Base-by-base conservation (phyloP, 2,888 invertebrate species). In the Halictus ligatus region DNA sequence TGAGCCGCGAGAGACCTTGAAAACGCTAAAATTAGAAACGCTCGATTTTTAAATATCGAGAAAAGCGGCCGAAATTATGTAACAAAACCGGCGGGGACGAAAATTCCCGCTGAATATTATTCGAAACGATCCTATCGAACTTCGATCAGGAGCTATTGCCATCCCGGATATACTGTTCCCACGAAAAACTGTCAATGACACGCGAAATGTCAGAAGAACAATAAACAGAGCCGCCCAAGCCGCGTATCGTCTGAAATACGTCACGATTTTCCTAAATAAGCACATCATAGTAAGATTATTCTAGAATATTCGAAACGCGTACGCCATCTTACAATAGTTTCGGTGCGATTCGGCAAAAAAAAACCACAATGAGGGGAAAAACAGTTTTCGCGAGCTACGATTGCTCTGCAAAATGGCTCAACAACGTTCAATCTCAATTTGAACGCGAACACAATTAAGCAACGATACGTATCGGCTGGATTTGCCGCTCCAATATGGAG, bases 151-250 rank as follows among this genome's bases (percentile, higher is more conserved):
- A 8, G 43, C 72, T 25, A 72, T 46, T 72, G 43, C 8, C 58
- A 35, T 64, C n/a, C n/a, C 25, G 40, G 46, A 18, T n/a, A 48
- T 46, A n/a, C 43, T n/a, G 60, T 21, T 72, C 40, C 50, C n/a
- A n/a, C 25, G 6, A 35, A 15, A 78, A 78, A 21, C 60, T 10
- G 79, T 77, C 54, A 84, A 75, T 86, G 74, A 71, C 71, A 18
- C 3, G 6, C 15, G 50, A 72, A 72, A 77, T 67, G 50, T 64
- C 58, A 71, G 43, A 50, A 69, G 40, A 46, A 80, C 78, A 67
- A 79, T 85, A 89, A 88, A 89, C 80, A 74, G 67, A 78, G 50
- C 6, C 82, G 64, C 25, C 43, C 35, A 25, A 4, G 48, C 8
- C 50, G 25, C 77, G 60, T 60, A 64, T 64, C 80, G 40, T 54